Evolutionary conservation across 1,140 invertebrate genomes (phyloP), one percentile per base, ranked within the genome.

Genomic region (Phortica variegata): DNA sequence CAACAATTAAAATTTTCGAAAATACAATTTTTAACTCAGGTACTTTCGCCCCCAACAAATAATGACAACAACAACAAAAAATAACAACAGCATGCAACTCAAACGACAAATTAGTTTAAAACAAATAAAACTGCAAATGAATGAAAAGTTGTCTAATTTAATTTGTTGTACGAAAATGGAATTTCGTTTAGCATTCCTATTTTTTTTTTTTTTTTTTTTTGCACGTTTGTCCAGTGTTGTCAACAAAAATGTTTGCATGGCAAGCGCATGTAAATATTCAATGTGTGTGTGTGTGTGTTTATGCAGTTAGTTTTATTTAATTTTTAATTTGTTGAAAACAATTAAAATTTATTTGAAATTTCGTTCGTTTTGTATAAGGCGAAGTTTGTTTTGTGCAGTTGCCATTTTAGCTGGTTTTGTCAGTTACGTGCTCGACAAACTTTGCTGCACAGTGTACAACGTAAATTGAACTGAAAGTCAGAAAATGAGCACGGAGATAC

Each of bases 101-200:
- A n/a, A n/a, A n/a, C n/a, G n/a, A n/a, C n/a, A n/a, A n/a, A 66
- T 66, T 60, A 66, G 63, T 66, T 68, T 66, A 58, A 66, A 66
- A 68, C 63, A 66, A 66, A 66, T 66, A 66, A 66, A 66, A 68
- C 62, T 66, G 63, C 62, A 66, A 66, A 68, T 60, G 63, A 66
- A 66, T 68, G 62, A 68, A 66, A 66, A 66, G 63, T 66, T 66
- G 62, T 68, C 62, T 66, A 66, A 66, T 66, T 66, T 68, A 57
- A 66, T 66, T 66, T 66, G 63, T 68, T n/a, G n/a, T n/a, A n/a
- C n/a, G n/a, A n/a, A n/a, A n/a, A n/a, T n/a, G n/a, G n/a, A n/a
- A n/a, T n/a, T n/a, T n/a, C n/a, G n/a, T n/a, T n/a, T n/a, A n/a
- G n/a, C n/a, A n/a, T n/a, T n/a, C n/a, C n/a, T n/a, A n/a, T n/a